These are phyloP conservation scores for Andrena camellia DNA, from an alignment of 2,888 invertebrate species.

Conservation along the genomic window DNA sequence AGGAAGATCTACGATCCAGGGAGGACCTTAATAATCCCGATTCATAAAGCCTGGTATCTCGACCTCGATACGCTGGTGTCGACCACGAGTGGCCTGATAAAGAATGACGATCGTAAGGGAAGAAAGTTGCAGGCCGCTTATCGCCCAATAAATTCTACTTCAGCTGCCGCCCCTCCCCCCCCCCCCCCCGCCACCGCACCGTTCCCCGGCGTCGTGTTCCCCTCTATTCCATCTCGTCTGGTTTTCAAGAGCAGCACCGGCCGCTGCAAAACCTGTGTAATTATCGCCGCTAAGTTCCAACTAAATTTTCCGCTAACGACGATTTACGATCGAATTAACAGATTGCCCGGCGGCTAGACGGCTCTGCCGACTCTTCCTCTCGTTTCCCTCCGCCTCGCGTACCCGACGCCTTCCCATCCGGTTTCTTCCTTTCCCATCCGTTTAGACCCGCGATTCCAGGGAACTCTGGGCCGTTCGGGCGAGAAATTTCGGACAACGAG, in stretches of 20 bases:
- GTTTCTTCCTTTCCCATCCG: constrained; percentile 5
- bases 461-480: neutral
- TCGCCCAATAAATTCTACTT: constrained; percentile 82
- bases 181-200: constrained; percentile 18
- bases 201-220: constrained; percentile 20
- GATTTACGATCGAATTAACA: constrained; percentile 83
- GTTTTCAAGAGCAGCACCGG: constrained; percentile 48
- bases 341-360: constrained; percentile 72
- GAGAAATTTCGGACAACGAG: constrained; percentile 15
- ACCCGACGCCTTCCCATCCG: neutral
- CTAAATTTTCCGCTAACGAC: constrained; percentile 81
- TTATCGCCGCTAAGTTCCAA: constrained; percentile 80
- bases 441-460: neutral
- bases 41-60: constrained; percentile 73
- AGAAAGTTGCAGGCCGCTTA: constrained; percentile 80
- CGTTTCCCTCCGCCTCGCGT: neutral
- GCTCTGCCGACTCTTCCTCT: constrained; percentile 17
- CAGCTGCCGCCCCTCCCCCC: constrained; percentile 62
- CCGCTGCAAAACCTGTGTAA: constrained; percentile 77
- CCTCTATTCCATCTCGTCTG: constrained; percentile 48
- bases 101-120: constrained; percentile 80
- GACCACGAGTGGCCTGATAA: constrained; percentile 76
- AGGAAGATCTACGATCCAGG: constrained; percentile 71
- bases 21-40: constrained; percentile 74
- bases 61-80: constrained; percentile 70